Base-by-base conservation (phyloP, 2,113 vertebrate species). In the Phoxinus phoxinus region DNA sequence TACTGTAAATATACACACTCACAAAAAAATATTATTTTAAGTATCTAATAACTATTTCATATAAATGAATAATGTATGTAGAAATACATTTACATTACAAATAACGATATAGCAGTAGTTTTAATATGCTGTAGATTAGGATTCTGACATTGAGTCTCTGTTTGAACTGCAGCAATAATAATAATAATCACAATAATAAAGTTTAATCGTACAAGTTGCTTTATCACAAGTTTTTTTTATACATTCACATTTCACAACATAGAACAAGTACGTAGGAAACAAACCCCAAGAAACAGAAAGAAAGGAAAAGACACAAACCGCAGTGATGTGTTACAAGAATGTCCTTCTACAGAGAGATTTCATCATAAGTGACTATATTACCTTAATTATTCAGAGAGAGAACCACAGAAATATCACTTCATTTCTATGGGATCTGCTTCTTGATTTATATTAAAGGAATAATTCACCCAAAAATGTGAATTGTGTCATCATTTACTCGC, bases 161-260 rank as follows among this genome's bases (percentile, higher is more conserved):
- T 76, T 30, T 76, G 15, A 51, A 77, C 4, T 32, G 11, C 10
- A 37, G 19, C 35, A 46, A 48, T 48, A 48, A 53, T 76, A 30
- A 2, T 4, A 61, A 65, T 48, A 67, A 81, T 27, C 79, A 81
- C 79, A 81, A 48, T 23, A 21, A 80, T 32, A 51, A 76, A 30
- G n/a, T 65, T 19, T 67, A 48, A 51, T 81, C 78, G 19, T 65
- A 11, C 25, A 81, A 81, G 61, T 67, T 32, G 12, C 79, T 81
- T 81, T 81, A 81, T 81, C 74, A 65, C 73, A 77, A 77, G 25
- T 48, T 59, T 56, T 84, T 41, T 41, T 44, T 63, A 37, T 69
- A 77, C 84, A 79, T 63, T 80, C 77, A 71, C 32, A 71, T 79
- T 85, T 61, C 75, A 85, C 51, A 85, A 80, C 76, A 85, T 71